Evolutionary conservation across 2,888 invertebrate species (phyloP).

Genomic region (Thysanoteuthis rhombus): DNA sequence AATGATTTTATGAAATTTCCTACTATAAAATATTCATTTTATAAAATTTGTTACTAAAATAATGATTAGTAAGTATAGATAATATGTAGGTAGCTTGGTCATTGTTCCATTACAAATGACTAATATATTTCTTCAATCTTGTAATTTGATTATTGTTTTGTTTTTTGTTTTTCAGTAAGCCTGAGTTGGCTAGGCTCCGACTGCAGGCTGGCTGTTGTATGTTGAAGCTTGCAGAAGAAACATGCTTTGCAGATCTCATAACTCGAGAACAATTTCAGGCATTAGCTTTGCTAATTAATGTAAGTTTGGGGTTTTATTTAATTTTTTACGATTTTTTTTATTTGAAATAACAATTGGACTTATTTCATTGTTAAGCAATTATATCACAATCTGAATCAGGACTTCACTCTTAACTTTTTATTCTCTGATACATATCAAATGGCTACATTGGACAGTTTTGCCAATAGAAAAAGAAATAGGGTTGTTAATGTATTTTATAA

Average conservation of each 20-base stretch:
- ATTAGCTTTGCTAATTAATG: constrained; percentile 88
- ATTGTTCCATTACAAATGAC: too few species aligned
- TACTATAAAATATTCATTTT: too few species aligned
- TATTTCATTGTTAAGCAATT: not conserved
- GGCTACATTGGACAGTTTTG: too few species aligned
- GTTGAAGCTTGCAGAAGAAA: constrained; percentile 96
- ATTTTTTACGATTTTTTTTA: not conserved
- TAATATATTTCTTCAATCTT: not conserved
- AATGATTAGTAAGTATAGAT: too few species aligned
- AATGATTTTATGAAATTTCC: too few species aligned
- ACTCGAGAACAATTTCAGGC: constrained; percentile 94
- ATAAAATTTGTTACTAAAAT: too few species aligned
- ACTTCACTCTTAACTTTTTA: too few species aligned
- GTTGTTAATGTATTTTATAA: too few species aligned
- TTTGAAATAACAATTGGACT: not conserved
- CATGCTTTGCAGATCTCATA: constrained; percentile 93
- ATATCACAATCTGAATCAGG: too few species aligned
- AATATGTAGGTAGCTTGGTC: too few species aligned
- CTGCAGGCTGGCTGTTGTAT: constrained; percentile 93
- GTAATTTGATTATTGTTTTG: not conserved
- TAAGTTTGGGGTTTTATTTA: constrained; percentile 68
- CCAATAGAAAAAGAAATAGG: too few species aligned
- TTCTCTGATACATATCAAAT: too few species aligned
- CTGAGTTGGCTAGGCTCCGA: constrained; percentile 91
- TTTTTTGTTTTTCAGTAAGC: constrained; percentile 57